Conservation (phyloP, 1,140 invertebrate species). For the Formica exsecta region DNA sequence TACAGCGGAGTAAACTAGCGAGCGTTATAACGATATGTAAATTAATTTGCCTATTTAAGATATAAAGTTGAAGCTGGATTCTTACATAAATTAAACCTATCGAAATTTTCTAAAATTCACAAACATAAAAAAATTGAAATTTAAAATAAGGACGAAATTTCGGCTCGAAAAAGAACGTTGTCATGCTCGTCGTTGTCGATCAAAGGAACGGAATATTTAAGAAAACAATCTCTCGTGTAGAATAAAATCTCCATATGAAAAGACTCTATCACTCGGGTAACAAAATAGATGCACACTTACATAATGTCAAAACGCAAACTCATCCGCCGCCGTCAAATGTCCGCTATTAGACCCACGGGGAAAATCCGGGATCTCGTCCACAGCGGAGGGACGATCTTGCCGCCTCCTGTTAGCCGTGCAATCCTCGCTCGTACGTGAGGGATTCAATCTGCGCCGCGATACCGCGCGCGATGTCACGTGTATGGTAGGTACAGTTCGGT, state of each 20-base stretch:
- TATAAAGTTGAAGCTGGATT: too few relatives aligned
- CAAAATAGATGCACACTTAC: too few relatives aligned
- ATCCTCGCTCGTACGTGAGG: not conserved
- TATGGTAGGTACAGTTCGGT: slow-evolving; percentile 15
- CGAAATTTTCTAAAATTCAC: too few relatives aligned
- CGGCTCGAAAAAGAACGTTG: not conserved
- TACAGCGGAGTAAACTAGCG: slow-evolving; percentile 56
- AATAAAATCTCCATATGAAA: not conserved
- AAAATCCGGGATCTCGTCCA: not conserved
- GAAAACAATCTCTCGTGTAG: too few relatives aligned
- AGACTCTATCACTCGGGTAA: not conserved
- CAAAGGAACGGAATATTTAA: not conserved
- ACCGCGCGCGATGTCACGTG: slow-evolving; percentile 44
- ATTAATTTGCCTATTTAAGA: not conserved
- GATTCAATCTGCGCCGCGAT: slow-evolving; percentile 61
- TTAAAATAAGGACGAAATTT: too few relatives aligned
- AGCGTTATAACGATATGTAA: slow-evolving; percentile 53
- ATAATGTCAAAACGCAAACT: not conserved
- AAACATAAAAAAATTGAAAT: too few relatives aligned
- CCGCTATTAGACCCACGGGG: not conserved
- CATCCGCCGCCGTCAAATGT: not conserved
- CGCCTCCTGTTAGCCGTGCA: slow-evolving; percentile 22
- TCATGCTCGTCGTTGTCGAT: not conserved
- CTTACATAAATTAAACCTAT: too few relatives aligned
- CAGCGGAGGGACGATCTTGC: not conserved